phyloP scores from a whole-genome alignment of 2,888 invertebrate genomes.

The Cryptus armator region DNA sequence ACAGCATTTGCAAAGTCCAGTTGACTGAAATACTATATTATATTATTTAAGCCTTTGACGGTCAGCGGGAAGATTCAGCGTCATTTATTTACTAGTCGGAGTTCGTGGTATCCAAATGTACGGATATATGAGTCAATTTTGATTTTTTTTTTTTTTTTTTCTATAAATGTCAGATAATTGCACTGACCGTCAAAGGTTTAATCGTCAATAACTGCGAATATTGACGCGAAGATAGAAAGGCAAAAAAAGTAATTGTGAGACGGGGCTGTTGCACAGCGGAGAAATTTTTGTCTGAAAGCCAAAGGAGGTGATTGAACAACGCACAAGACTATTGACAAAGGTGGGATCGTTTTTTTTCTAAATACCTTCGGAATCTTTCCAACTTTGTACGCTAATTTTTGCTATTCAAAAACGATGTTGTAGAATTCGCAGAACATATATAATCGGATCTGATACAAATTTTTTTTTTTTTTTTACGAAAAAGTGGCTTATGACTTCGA shows the following conservation, averaged over 20 bases:
- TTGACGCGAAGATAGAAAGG: not conserved
- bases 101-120: not conserved
- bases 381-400: slow-evolving; percentile 54
- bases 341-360: slow-evolving; percentile 8
- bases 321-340: slow-evolving; percentile 43
- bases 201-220: not conserved
- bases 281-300: slow-evolving; percentile 9
- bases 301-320: slow-evolving; percentile 28
- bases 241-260: not conserved
- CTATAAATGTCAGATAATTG: not conserved
- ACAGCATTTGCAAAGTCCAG: slow-evolving; percentile 56
- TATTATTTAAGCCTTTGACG: slow-evolving; percentile 10
- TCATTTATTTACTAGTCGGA: not conserved
- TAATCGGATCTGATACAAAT: slow-evolving; percentile 11
- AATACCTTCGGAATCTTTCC: slow-evolving; percentile 59
- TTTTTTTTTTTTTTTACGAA: slow-evolving; percentile 2
- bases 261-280: slow-evolving; percentile 1
- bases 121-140: not conserved
- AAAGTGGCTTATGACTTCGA: not conserved
- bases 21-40: slow-evolving; percentile 57
- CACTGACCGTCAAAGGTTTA: not conserved
- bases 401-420: not conserved
- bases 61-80: not conserved
- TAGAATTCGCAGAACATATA: slow-evolving; percentile 25
- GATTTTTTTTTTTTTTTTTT: not conserved